Conservation (phyloP, 1,140 invertebrate genomes). For the Heliconius nattereri region DNA sequence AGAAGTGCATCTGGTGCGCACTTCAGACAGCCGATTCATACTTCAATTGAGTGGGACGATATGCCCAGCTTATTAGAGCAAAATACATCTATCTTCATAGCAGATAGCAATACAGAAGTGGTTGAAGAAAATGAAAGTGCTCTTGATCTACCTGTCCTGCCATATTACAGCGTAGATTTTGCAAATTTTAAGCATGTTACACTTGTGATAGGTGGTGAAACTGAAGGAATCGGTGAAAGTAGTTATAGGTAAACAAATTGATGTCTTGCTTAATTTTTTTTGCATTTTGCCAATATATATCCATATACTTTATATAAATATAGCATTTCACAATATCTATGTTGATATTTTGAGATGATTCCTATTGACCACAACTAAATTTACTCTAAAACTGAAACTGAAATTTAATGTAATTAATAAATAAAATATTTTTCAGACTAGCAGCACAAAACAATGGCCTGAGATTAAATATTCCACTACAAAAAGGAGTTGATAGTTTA, state of each 20-base stretch:
- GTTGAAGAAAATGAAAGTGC: slow-evolving; percentile 46
- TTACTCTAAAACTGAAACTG: too few relatives aligned
- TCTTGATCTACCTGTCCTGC: slow-evolving; percentile 79
- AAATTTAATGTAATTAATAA: background rate
- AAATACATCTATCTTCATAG: slow-evolving; percentile 85
- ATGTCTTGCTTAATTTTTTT: background rate
- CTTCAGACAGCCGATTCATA: slow-evolving; percentile 87
- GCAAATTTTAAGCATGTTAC: slow-evolving; percentile 78
- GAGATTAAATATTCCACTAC: slow-evolving; percentile 89
- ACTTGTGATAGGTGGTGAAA: slow-evolving; percentile 94
- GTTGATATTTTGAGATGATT: too few relatives aligned
- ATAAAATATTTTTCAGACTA: slow-evolving; percentile 56
- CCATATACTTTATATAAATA: too few relatives aligned
- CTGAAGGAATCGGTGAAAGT: slow-evolving; percentile 88
- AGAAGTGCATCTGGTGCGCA: slow-evolving; percentile 91
- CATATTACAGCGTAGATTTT: slow-evolving; percentile 85
- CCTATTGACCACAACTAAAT: too few relatives aligned
- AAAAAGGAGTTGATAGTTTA: slow-evolving; percentile 90
- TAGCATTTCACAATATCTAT: too few relatives aligned
- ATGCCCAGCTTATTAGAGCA: slow-evolving; percentile 80
- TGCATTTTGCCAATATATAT: too few relatives aligned
- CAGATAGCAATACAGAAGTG: slow-evolving; percentile 84
- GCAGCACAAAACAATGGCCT: slow-evolving; percentile 81
- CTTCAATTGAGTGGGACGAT: slow-evolving; percentile 85
- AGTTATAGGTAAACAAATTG: slow-evolving; percentile 65